Evolutionary conservation across 2,888 invertebrate species (phyloP), one percentile per base, ranked within the genome.

Genomic region (Ypsolopha sequella): DNA sequence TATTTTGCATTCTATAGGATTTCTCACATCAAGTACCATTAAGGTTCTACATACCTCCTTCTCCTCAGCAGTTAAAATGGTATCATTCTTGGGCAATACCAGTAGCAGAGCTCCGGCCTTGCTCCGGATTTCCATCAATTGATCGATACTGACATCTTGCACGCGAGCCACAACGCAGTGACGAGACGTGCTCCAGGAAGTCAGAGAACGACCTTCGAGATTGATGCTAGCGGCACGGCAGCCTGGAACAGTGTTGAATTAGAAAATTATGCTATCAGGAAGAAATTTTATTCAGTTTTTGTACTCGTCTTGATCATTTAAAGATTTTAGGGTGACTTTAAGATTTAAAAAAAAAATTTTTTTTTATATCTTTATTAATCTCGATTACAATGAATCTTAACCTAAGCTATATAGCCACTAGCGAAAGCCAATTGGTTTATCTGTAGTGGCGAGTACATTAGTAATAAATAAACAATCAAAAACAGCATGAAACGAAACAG

Each of bases 41-140:
- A 24, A 24, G 24, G 4, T 24, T 2, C 24, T 11, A 59, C 58
- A 57, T 68, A 93, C 93, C 88, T 94, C 91, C 76, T 89, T 92
- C 43, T 93, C 89, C 55, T 94, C 92, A 3, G 67, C 60, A 11
- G 89, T 88, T 34, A 97, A 74, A 24, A 81, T 61, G 0, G 90
- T 81, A 41, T 94, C 76, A 69, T 94, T 90, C 61, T 91, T 85
- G 0, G 97, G 97, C 57, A 98, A 71, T 56, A 97, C 90, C 7
- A 97, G 80, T n/a, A 98, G 81, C 51, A 98, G 76, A 1, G 95
- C 97, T 1, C 96, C 97, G 6, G 95, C 97, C 74, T 93, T 93
- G 57, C 88, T 88, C 14, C 92, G 86, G 55, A 95, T 90, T 62
- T 93, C 91, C 63, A 92, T 88, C 66, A 94, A 94, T 64, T 92